Evolutionary conservation across 1,140 invertebrate species (phyloP), one percentile per base, ranked within the genome.

Genomic region (Sycophila sp.): DNA sequence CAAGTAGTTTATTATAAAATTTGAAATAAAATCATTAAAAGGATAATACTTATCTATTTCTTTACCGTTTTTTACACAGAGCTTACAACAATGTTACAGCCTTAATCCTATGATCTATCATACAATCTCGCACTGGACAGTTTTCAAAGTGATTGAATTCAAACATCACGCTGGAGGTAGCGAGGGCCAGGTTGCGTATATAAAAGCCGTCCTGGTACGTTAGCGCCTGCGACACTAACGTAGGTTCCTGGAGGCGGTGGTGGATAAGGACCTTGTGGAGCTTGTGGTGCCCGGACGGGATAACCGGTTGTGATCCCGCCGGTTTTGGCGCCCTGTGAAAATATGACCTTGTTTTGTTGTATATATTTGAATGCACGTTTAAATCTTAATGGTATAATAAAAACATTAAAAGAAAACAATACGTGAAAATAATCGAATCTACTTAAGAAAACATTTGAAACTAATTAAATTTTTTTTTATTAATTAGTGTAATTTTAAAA

Each of bases 251-350:
- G 77, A 19, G 82, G 77, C 0, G 80, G 81, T 32, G 80, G 80
- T n/a, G 81, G 78, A 36, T 81, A 80, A 6, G 80, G 77, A 36
- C 77, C 76, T 45, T 74, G 74, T 6, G 78, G 81, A 2, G 82
- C 78, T 73, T 86, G 85, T 5, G 87, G 82, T 24, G 86, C 79
- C 63, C 88, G 79, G 34, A 89, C 85, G 30, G 89, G 87, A 82
- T 88, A 89, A 26, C 89, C 88, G 5, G 87, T 85, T 28, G 88
- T 89, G 42, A 89, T 89, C 30, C 88, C 86, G 45, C 88, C 88
- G 7, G 86, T 85, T 74, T 89, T 88, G 15, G 83, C 82, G 32
- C 84, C 84, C 87, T 89, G 30, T 19, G 73, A 76, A 70, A 69
- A 32, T 26, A 28, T 70, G 51, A 56, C 51, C 17, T 63, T 47